A percentile compares a stretch with the other conserved stretches of the same genome.
These are phyloP conservation scores for Palythoa caribaeorum DNA, from an alignment of 92 coral and sea anemone species.

Conservation along the genomic window DNA sequence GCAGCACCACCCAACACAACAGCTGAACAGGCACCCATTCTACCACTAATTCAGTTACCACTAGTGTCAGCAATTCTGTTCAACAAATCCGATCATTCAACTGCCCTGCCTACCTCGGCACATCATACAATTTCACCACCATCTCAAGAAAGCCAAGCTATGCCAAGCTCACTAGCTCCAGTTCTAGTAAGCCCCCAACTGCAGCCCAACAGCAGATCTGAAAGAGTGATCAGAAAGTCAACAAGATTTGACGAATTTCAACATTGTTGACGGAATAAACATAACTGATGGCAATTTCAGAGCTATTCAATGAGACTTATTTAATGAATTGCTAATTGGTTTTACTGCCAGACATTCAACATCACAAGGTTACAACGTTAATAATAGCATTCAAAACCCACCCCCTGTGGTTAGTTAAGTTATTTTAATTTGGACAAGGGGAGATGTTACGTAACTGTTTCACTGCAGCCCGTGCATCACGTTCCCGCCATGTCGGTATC, in stretches of 20 bases:
- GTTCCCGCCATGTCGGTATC: too few species aligned
- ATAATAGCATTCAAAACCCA: neutral
- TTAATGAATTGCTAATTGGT: too few species aligned
- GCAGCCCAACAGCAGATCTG: neutral
- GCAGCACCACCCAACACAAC: conserved; percentile 33
- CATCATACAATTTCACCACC: conserved; percentile 33
- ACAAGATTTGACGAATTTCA: too few species aligned
- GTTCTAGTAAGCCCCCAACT: conserved; percentile 13
- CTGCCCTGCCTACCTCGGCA: conserved; percentile 17
- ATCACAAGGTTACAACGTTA: neutral
- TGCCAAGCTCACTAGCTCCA: neutral
- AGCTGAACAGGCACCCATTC: conserved; percentile 16
- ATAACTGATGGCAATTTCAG: neutral
- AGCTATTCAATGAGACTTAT: neutral
- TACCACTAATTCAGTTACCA: conserved; percentile 36
- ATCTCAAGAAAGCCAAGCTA: conserved; percentile 9
- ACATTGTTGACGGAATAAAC: neutral
- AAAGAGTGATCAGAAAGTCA: too few species aligned
- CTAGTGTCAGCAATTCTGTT: conserved; percentile 29
- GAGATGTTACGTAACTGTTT: too few species aligned
- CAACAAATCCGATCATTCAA: too few species aligned
- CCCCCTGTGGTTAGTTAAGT: neutral
- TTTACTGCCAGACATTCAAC: neutral
- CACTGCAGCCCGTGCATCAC: too few species aligned
- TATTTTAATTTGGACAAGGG: neutral